Evolutionary conservation across 2,888 invertebrate species (phyloP), one percentile per base, ranked within the genome.

Genomic region (Priocnemis perturbator): DNA sequence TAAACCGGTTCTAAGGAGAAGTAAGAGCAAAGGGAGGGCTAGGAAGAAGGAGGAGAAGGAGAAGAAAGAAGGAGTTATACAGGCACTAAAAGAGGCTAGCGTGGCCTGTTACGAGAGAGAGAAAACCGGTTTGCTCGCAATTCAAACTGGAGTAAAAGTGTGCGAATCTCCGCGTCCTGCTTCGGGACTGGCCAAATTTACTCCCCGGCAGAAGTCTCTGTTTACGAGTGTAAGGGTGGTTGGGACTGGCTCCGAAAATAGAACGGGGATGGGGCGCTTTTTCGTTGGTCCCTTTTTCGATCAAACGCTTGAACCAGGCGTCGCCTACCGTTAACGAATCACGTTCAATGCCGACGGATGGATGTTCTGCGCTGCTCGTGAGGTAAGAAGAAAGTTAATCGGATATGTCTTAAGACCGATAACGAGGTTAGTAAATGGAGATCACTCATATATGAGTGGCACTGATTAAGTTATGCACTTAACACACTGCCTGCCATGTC

Each of bases 141-240:
- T 84, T 74, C 78, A 82, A 86, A 86, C 85, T 86, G 80, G 86
- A 85, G 86, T 86, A 86, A 86, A 86, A 86, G 83, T 85, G 83
- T 82, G 81, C 37, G 37, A 37, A 37, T 37, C 37, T 37, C 37
- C 67, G 76, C 72, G 71, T 76, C 78, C 67, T 72, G 37, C 71
- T 66, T 65, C 62, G 65, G 63, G 70, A 77, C 76, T 79, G 69
- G 69, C 70, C 74, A 78, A 81, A 81, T 75, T 60, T 69, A 64
- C 56, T 64, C 15, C 19, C 3, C 3, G 21, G 21, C 4, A 14
- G 17, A 4, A 4, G 53, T 70, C 71, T 64, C 74, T 76, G 72
- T 78, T 78, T 78, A 78, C 63, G 71, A 71, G 53, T 60, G 37
- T n/a, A 37, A 17, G 50, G 64, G 67, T 19, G 53, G 9, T 14